Base-by-base conservation (phyloP, 1,140 invertebrate species). In the Mizuhopecten yessoensis region DNA sequence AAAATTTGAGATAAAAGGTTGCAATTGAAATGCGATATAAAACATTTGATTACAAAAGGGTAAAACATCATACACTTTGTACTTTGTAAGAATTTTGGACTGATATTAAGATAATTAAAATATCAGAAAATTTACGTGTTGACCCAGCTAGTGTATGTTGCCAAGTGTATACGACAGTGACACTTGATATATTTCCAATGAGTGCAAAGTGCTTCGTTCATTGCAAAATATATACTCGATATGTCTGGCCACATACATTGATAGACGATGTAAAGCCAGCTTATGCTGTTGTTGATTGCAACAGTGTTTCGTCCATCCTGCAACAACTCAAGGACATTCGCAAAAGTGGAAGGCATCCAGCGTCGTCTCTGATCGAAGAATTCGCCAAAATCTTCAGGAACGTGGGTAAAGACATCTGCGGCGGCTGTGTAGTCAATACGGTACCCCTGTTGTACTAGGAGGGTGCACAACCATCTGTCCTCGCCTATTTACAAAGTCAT, bases 381-480 rank as follows among this genome's bases (percentile, higher is more conserved):
- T 94, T 98, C 95, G n/a, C 93, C 93, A 92, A 96, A 96, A 0
- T 93, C 91, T 92, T 99, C 99, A 0, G 99, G 99, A 5, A 97
- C 97, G 94, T 99, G 99, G 23, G 99, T 99, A 96, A 99, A 99
- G 34, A 99, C 99, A 96, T 99, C 99, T 33, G 99, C 98, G 33
- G 99, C 99, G 95, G 99, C 99, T 92, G 98, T 99, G 96, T 99
- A 99, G 97, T 99, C 99, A 86, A 97, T 97, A 89, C 97, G 94
- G 91, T 97, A 97, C 11, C 97, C 97, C 90, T 97, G 94, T 94
- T 98, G 97, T 0, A 98, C 95, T 1, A 98, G 92, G 13, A 98
- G 95, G 9, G 97, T 97, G 91, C 97, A 98, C 7, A 98, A 94
- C 97, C 97, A 97, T 34, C 97, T 95, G 94, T 97, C 97, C 94